A percentile compares a stretch with the other conserved stretches of the same genome.
phyloP scores from a whole-genome alignment of 2,888 invertebrate genomes.

The Eudemis profundana region DNA sequence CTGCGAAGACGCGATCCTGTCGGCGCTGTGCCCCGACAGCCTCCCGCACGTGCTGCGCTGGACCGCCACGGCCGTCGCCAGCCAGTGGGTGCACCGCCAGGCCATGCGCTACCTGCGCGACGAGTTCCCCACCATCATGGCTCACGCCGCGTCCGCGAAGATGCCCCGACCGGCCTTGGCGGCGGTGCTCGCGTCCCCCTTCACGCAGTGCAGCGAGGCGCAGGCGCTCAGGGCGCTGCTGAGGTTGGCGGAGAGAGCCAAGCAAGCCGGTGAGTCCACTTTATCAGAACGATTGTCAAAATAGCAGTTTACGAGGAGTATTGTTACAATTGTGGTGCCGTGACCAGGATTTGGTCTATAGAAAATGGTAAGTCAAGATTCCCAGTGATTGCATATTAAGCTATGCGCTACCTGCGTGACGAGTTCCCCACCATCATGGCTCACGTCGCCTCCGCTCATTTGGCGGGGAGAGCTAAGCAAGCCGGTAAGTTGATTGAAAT shows the following conservation, averaged over 20 bases:
- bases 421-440: conserved; percentile 90
- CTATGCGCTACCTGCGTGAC: conserved; percentile 95
- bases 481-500: no score
- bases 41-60: conserved; percentile 94
- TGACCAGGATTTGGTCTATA: not conserved
- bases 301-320: no score
- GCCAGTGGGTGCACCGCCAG: conserved; percentile 95
- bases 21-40: conserved; percentile 93
- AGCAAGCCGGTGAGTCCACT: conserved; percentile 75
- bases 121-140: conserved; percentile 93
- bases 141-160: conserved; percentile 90
- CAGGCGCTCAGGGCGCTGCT: conserved; percentile 90
- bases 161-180: conserved; percentile 88
- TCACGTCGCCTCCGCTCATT: conserved; percentile 89
- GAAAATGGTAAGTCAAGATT: no score
- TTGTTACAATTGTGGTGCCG: not conserved
- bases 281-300: no score
- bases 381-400: no score
- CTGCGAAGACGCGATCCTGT: conserved; percentile 97
- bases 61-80: conserved; percentile 96
- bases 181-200: conserved; percentile 89
- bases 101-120: conserved; percentile 96
- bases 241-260: conserved; percentile 67
- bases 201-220: conserved; percentile 92
- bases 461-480: not conserved